Evolutionary conservation across 2,888 invertebrate species (phyloP).

Genomic region (Kuschelorhynchus macadamiae): DNA sequence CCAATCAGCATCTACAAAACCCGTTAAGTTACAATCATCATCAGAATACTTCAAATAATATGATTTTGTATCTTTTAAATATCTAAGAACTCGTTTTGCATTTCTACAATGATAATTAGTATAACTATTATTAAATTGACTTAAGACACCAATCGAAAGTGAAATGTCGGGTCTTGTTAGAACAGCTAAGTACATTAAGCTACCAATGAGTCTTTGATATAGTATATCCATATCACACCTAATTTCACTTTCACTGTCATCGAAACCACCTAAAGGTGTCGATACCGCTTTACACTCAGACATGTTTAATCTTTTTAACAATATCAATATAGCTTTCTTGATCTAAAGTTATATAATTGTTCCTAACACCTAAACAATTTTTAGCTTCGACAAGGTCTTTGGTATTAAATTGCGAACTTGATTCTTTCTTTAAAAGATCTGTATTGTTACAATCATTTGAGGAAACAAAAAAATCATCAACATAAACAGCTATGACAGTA

Average conservation of each 20-base stretch:
- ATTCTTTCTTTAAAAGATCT: slow-evolving; percentile 37
- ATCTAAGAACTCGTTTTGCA: slow-evolving; percentile 30
- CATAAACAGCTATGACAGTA: slow-evolving; percentile 43
- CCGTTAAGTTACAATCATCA: slow-evolving; percentile 28
- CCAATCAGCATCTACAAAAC: slow-evolving; percentile 55
- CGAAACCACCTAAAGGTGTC: slow-evolving; percentile 10
- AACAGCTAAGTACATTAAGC: slow-evolving; percentile 48
- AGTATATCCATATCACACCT: slow-evolving; percentile 12
- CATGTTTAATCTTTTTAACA: slow-evolving; percentile 32
- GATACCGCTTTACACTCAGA: slow-evolving; percentile 18
- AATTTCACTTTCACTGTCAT: no score
- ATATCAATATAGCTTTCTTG: slow-evolving; percentile 33
- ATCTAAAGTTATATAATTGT: slow-evolving; percentile 30
- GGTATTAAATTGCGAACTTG: slow-evolving; percentile 48
- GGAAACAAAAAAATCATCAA: slow-evolving; percentile 55
- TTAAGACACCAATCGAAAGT: slow-evolving; percentile 45
- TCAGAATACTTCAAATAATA: slow-evolving; percentile 14
- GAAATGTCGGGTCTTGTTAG: slow-evolving; percentile 49
- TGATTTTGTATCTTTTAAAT: slow-evolving; percentile 31
- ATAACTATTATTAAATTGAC: slow-evolving; percentile 40
- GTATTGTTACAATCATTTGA: slow-evolving; percentile 46
- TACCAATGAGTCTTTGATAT: slow-evolving; percentile 47
- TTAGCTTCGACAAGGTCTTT: slow-evolving; percentile 44
- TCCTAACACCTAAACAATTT: slow-evolving; percentile 41
- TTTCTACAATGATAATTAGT: slow-evolving; percentile 21